phyloP scores from a whole-genome alignment of 2,797 vertebrate genomes.

The Protosalanx chinensis region DNA sequence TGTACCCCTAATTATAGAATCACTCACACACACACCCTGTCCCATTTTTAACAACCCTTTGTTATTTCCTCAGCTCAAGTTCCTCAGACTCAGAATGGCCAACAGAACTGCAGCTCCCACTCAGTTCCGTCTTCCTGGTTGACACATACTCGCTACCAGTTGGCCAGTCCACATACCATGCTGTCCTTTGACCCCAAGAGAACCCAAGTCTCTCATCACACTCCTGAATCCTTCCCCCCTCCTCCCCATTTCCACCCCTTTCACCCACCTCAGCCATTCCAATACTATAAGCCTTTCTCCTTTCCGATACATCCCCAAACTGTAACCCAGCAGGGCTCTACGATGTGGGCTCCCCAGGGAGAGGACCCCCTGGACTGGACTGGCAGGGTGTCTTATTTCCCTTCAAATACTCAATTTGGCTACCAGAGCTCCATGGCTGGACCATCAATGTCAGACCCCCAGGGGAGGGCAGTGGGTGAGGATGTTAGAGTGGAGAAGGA shows the following conservation, averaged over 20 bases:
- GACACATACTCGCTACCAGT: conserved; percentile 36
- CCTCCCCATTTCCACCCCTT: conserved; percentile 16
- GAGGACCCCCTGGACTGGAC: conserved; percentile 30
- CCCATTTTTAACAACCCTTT: background rate
- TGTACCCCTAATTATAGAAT: no score
- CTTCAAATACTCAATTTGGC: conserved; percentile 10
- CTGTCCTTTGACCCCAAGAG: conserved; percentile 10
- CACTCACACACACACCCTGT: background rate
- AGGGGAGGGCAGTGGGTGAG: conserved; percentile 13
- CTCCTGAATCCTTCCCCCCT: conserved; percentile 17
- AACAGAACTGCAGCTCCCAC: conserved; percentile 18
- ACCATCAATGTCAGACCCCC: conserved; percentile 31
- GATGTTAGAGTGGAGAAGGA: background rate
- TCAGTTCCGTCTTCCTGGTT: conserved; percentile 44
- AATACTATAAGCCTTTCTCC: conserved; percentile 19
- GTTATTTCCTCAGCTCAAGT: conserved; percentile 30
- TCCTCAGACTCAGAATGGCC: conserved; percentile 16
- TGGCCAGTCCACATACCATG: conserved; percentile 25
- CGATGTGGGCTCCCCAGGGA: conserved; percentile 11
- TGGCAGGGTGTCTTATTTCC: conserved; percentile 4
- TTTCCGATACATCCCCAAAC: background rate
- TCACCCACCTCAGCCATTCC: conserved; percentile 19
- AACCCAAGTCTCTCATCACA: conserved; percentile 8
- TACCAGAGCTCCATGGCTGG: conserved; percentile 33
- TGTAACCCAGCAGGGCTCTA: conserved; percentile 28